A percentile compares a stretch with the other conserved stretches of the same genome.
phyloP scores from a whole-genome alignment of 2,888 invertebrate species.

The Watsonalla cultraria region DNA sequence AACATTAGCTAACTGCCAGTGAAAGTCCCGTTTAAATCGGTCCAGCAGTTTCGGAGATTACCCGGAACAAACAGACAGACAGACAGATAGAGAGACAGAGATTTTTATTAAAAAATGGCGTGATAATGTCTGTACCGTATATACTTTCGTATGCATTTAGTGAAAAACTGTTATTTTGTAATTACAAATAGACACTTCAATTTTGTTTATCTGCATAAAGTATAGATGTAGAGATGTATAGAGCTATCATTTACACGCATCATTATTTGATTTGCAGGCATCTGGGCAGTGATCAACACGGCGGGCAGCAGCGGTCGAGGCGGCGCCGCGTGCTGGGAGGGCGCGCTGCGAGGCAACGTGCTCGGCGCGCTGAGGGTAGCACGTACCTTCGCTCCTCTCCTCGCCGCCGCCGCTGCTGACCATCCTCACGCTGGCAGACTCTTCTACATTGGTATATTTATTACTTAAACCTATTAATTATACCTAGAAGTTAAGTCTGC shows the following conservation, averaged over 20 bases:
- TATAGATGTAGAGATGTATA: no score
- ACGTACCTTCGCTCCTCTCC: constrained; percentile 85
- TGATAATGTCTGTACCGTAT: no score
- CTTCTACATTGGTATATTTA: constrained; percentile 79
- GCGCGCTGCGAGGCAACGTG: constrained; percentile 83
- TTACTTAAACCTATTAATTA: background rate
- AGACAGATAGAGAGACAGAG: no score
- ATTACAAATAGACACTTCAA: no score
- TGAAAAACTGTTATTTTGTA: no score
- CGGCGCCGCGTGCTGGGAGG: constrained; percentile 84
- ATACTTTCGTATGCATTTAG: no score
- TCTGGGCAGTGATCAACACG: constrained; percentile 91
- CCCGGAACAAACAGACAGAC: no score
- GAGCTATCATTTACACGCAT: background rate
- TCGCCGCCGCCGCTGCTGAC: constrained; percentile 76
- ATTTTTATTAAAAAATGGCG: no score
- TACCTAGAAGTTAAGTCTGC: constrained; percentile 4
- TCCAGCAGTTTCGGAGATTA: no score
- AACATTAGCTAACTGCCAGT: no score
- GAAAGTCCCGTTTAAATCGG: no score
- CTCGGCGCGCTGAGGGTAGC: constrained; percentile 84
- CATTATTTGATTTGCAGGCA: constrained; percentile 69
- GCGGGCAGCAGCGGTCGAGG: constrained; percentile 88
- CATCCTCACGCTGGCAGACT: constrained; percentile 80
- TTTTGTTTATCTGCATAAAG: no score